Evolutionary conservation across 1,140 invertebrate genomes (phyloP), one percentile per base, ranked within the genome.

Genomic region (Hermetia illucens): DNA sequence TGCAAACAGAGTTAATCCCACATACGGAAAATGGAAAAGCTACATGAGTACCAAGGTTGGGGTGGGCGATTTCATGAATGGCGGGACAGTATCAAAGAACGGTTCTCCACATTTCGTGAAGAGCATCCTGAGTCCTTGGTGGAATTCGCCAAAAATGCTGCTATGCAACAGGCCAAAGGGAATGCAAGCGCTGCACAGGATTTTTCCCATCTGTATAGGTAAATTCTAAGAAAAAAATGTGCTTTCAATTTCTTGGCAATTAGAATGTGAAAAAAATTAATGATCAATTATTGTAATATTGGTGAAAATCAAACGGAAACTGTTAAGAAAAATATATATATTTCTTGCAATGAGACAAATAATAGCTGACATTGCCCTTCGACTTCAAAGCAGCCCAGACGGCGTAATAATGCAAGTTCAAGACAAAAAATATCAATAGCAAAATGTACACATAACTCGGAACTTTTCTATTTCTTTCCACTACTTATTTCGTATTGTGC

Each of bases 131-230:
- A 62, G 34, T 58, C 70, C 50, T 49, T 72, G 24, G 45, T 53
- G 10, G 61, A 65, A 41, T 44, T 57, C 25, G 38, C 49, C 1
- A 55, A 54, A 44, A 44, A 36, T 34, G 34, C 49, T 20, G 42
- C 51, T 31, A 43, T 38, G 27, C 36, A 54, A 51, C 50, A 53
- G 40, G 36, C 53, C 3, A 52, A 54, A 35, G 50, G 52, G 40
- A 52, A 58, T 24, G 41, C 50, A 31, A 63, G 52, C 25, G 51
- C 63, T 16, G 63, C 72, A 31, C 70, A 65, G 39, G 70, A 82
- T 47, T 86, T 77, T 53, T 70, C 74, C 2, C 81, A 87, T 56
- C 62, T 85, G 40, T 85, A 77, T 56, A 79, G 80, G 82, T 83
- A 69, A n/a, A n/a, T n/a, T n/a, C n/a, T n/a, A n/a, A 63, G 49